Base-by-base conservation (phyloP, 2,888 invertebrate species). In the Antitype chi region DNA sequence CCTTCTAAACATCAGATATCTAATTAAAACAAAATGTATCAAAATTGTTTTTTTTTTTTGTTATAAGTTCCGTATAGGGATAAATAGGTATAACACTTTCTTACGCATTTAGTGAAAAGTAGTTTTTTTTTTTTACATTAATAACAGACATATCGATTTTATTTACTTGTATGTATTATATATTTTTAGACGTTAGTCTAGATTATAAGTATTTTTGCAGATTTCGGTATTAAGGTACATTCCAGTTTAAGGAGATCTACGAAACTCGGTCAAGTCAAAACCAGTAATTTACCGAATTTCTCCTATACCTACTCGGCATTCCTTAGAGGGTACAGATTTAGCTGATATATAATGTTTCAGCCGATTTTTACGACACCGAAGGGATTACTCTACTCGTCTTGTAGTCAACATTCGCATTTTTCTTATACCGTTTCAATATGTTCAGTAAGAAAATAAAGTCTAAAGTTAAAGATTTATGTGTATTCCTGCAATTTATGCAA, bases 261-360 rank as follows among this genome's bases (percentile, higher is more conserved):
- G n/a, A 49, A 62, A 49, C 20, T 62, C 20, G 49, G 25, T 70
- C 53, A 63, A 49, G 32, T 70, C 53, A 63, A 49, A 66, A 6
- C 32, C 25, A 52, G 15, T 52, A 53, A 52, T 67, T 77, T 67
- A 28, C 78, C 38, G 28, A 57, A 32, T 23, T 60, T 67, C 28
- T 49, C 47, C 2, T 28, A 43, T 23, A 38, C n/a, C n/a, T n/a
- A n/a, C 32, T 47, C 32, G 23, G 28, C 25, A 69, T 55, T 53
- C 64, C 71, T 71, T 49, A 32, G 72, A 64, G 83, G n/a, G 20
- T n/a, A 43, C 49, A 52, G 69, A 82, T 80, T 78, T 83, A 38
- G 78, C 72, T 78, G 64, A 83, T 78, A 78, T 78, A 78, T 78
- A 78, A 78, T 78, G 78, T 72, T 49, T 78, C 23, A 15, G 60